A percentile compares a stretch with the other conserved stretches of the same genome.
These are phyloP conservation scores for Polietes domitor DNA, from an alignment of 2,888 invertebrate genomes.

Conservation along the genomic window DNA sequence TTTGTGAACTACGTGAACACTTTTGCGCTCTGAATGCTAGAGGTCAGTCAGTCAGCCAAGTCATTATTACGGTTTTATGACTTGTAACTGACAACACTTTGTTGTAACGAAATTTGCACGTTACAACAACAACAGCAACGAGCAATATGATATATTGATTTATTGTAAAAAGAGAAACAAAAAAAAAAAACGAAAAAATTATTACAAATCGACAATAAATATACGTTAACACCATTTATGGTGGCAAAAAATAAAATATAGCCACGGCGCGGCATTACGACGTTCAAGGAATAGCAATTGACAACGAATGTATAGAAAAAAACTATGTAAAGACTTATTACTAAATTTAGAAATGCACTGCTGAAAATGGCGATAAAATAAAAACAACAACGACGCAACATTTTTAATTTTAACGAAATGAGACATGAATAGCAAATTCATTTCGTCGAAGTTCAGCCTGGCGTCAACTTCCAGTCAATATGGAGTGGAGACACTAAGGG, in stretches of 20 bases:
- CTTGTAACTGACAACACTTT: slow-evolving; percentile 37
- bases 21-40: not conserved
- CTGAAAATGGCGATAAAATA: slow-evolving; percentile 32
- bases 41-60: not conserved
- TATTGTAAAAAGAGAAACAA: not conserved
- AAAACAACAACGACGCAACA: slow-evolving; percentile 15
- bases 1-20: not conserved
- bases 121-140: not conserved
- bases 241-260: slow-evolving; percentile 1
- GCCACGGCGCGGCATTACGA: not conserved
- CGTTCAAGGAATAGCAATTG: slow-evolving; percentile 19
- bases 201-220: slow-evolving; percentile 17
- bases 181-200: not conserved
- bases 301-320: not conserved
- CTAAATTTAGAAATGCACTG: slow-evolving; percentile 59
- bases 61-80: slow-evolving; percentile 15
- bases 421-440: slow-evolving; percentile 57
- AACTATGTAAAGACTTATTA: slow-evolving; percentile 31
- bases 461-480: not conserved
- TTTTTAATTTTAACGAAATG: slow-evolving; percentile 16
- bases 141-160: not conserved
- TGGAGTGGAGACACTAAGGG: not conserved
- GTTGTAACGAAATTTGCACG: not conserved
- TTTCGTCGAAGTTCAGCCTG: slow-evolving; percentile 3
- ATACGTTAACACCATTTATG: slow-evolving; percentile 29